Evolutionary conservation across 2,113 vertebrate species (phyloP).

Genomic region (Cygnus atratus): DNA sequence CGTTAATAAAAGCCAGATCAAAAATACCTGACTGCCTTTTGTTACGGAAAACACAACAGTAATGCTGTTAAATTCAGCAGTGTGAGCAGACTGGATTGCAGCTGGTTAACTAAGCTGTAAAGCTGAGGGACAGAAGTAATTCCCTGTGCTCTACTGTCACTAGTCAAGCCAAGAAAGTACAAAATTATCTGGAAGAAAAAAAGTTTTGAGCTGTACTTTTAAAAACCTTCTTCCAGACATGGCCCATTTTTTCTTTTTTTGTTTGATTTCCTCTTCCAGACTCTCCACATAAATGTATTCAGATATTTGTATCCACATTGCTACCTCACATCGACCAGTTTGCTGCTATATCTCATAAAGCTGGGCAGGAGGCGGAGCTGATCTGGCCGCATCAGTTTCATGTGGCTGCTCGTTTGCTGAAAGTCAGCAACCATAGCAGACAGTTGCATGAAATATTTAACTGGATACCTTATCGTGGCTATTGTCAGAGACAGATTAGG

Average conservation of each 20-base stretch:
- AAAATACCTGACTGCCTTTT: not conserved
- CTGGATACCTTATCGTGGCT: not conserved
- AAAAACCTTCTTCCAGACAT: not conserved
- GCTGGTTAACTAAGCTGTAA: not conserved
- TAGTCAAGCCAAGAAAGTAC: not conserved
- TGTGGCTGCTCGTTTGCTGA: not conserved
- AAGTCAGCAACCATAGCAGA: not conserved
- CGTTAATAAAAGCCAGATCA: not conserved
- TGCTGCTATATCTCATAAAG: rapidly evolving
- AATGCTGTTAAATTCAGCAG: not conserved
- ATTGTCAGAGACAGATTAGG: not conserved
- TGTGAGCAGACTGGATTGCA: not conserved
- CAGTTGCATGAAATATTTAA: not conserved
- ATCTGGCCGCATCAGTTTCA: not conserved
- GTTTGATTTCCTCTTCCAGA: not conserved
- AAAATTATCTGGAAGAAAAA: not conserved
- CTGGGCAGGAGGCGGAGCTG: rapidly evolving
- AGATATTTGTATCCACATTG: not conserved
- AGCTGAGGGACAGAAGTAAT: not conserved
- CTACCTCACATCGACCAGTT: not conserved
- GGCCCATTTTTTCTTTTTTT: not conserved
- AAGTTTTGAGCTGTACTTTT: not conserved
- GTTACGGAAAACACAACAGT: not conserved
- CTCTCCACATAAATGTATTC: not conserved
- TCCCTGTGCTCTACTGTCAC: not conserved